Percentiles rank a stretch among this genome's conserved stretches.
Conservation (phyloP, 2,888 invertebrate genomes). For the Siphlonurus alternatus region DNA sequence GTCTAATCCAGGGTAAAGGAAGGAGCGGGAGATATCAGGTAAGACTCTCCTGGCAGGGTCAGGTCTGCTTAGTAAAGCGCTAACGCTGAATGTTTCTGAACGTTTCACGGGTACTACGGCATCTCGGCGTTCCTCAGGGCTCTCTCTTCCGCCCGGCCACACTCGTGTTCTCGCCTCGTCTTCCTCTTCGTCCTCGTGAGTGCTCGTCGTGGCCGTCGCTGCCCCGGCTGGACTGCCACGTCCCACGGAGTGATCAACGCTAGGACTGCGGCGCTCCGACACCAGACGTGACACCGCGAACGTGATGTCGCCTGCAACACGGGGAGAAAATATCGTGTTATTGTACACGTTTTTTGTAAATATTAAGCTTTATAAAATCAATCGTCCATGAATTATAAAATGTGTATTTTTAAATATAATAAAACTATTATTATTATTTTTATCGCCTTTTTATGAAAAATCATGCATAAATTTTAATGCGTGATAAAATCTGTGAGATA, state of each 20-base stretch:
- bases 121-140: conserved; percentile 26
- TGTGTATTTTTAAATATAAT: no score
- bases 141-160: conserved; percentile 25
- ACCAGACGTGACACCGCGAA: conserved; percentile 72
- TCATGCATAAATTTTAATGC: neutral
- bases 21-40: conserved; percentile 24
- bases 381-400: neutral
- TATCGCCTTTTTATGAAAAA: no score
- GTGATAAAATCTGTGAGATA: neutral
- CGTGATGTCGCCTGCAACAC: conserved; percentile 55
- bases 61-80: conserved; percentile 55
- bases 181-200: neutral
- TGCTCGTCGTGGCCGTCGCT: conserved; percentile 15
- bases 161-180: neutral
- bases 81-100: conserved; percentile 71
- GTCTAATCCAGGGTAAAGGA: conserved; percentile 34
- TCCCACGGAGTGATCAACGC: neutral
- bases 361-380: neutral
- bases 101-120: conserved; percentile 34
- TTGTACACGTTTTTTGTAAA: neutral
- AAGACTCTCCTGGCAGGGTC: conserved; percentile 47
- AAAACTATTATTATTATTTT: no score
- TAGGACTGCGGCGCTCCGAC: conserved; percentile 20
- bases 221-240: conserved; percentile 10
- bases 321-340: neutral